Base-by-base conservation (phyloP, 2,797 vertebrate species). In the Typhlichthys eigenmanni region DNA sequence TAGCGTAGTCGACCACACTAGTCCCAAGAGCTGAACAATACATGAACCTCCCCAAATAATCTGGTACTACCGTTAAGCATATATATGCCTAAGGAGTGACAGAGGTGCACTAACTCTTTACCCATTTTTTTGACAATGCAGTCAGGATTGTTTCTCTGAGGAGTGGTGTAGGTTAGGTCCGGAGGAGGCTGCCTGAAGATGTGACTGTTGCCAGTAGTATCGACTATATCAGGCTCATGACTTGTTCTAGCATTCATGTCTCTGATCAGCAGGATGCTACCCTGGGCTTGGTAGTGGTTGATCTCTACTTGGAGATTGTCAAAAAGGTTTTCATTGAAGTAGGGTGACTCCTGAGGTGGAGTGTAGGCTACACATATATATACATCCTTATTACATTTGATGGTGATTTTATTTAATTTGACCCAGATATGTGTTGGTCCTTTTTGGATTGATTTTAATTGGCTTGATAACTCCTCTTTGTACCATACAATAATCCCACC, bases 1-100 rank as follows among this genome's bases (percentile, higher is more conserved):
- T 46, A 11, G 49, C 45, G 49, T 59, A 63, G 55, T 72, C 48
- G 12, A 72, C 57, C 24, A 64, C 61, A 60, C 51, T 65, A 47
- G n/a, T 19, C 16, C 57, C 57, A 61, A 66, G 61, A 62, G 54
- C 56, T 65, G 54, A 62, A 16, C 32, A 50, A 32, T 53, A 58
- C 6, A 49, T 73, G 47, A 49, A 50, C 47, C 48, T 16, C 1
- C 53, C 47, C 13, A 58, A 43, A 53, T 55, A 63, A 60, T 63
- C 24, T 58, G 34, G 47, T 63, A 10, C 50, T 59, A 34, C 55
- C 55, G n/a, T 69, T 64, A 48, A 58, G 29, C 9, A 54, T 47
- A 14, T 60, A 64, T 52, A 70, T 17, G 10, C 51, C 58, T 55
- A 58, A 56, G 24, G 46, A 19, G n/a, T 4, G 8, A 68, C 56